These are phyloP conservation scores for Dromius quadrimaculatus DNA, from an alignment of 2,888 invertebrate genomes.

Conservation along the genomic window DNA sequence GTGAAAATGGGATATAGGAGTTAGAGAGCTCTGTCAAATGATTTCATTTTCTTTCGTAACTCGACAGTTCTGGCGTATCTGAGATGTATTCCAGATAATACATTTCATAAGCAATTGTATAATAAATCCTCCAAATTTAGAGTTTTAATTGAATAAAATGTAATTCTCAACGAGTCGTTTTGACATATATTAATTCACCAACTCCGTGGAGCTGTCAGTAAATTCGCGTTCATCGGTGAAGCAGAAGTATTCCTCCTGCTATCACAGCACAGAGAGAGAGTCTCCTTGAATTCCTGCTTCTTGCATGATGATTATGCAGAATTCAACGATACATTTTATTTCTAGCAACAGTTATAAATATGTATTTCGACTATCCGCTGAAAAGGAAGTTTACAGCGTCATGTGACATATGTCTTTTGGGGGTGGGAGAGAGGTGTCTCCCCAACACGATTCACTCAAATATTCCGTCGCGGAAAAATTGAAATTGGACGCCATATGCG, in stretches of 20 bases:
- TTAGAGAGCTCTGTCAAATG: too few species aligned
- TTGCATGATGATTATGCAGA: slow-evolving; percentile 49
- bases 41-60: too few species aligned
- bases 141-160: too few species aligned
- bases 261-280: background rate
- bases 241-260: background rate
- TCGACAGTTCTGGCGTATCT: too few species aligned
- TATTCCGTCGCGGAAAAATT: slow-evolving; percentile 40
- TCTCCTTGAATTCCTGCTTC: slow-evolving; percentile 2
- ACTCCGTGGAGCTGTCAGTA: background rate
- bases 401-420: background rate
- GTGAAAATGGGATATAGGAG: too few species aligned
- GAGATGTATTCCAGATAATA: too few species aligned
- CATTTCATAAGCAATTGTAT: too few species aligned
- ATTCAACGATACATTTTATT: slow-evolving; percentile 49
- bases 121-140: too few species aligned
- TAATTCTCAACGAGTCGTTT: background rate
- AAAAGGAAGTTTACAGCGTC: background rate
- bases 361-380: slow-evolving; percentile 33
- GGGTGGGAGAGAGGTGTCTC: slow-evolving; percentile 1
- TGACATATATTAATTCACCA: background rate
- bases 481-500: slow-evolving; percentile 25
- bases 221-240: too few species aligned
- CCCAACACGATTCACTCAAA: slow-evolving; percentile 14
- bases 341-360: slow-evolving; percentile 50